A percentile compares a stretch with the other conserved stretches of the same genome.
Evolutionary conservation across 2,113 vertebrate species (phyloP).

Genomic region (Microcebus tavaratra): DNA sequence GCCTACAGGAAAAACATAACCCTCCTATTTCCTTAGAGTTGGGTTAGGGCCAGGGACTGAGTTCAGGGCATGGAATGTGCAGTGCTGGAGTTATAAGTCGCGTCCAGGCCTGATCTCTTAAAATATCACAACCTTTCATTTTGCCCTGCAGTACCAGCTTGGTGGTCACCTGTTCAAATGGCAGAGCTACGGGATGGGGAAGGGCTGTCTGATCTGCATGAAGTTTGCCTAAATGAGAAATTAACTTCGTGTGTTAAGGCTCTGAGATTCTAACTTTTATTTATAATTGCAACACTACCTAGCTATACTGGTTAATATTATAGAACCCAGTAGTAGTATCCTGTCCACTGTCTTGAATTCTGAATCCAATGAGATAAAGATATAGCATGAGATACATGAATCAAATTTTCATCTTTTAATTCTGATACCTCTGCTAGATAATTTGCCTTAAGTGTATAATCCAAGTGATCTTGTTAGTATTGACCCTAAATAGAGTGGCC

Average conservation of each 20-base stretch:
- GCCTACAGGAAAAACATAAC: neutral
- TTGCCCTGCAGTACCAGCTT: neutral
- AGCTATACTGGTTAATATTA: neutral
- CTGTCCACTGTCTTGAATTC: neutral
- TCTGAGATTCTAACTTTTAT: neutral
- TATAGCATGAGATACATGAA: neutral
- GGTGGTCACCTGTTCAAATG: neutral
- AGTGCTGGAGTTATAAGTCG: neutral
- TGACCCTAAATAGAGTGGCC: neutral
- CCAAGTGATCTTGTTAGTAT: neutral
- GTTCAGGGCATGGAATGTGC: accelerated
- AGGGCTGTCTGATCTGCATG: neutral
- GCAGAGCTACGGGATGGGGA: neutral
- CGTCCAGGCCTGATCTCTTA: no score
- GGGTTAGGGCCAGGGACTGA: neutral
- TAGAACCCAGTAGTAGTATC: neutral
- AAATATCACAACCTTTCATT: neutral
- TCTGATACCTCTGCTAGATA: neutral
- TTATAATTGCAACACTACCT: neutral
- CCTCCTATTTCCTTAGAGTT: neutral
- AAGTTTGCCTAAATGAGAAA: neutral
- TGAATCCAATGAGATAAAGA: neutral
- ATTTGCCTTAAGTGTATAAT: neutral
- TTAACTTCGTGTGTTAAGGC: neutral
- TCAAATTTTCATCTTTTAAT: neutral